Evolutionary conservation across 2,797 vertebrate genomes (phyloP).

Genomic region (Sitta carolinensis): DNA sequence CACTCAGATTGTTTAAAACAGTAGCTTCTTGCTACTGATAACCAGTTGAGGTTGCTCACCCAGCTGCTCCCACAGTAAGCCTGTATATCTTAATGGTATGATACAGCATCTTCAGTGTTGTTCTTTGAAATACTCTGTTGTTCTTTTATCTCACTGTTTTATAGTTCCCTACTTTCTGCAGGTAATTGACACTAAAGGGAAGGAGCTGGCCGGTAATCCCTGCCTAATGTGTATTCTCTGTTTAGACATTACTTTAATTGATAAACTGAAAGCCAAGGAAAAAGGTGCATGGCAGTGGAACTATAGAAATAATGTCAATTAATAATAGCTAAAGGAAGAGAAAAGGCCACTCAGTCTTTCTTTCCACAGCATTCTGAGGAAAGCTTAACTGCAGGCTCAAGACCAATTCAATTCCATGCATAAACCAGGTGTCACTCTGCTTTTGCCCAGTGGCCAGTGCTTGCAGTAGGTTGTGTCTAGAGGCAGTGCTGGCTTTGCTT

Average conservation of each 20-base stretch:
- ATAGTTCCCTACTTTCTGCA: background rate
- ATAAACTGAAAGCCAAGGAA: background rate
- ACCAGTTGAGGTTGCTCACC: background rate
- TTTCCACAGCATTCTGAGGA: background rate
- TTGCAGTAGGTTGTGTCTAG: background rate
- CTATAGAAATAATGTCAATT: background rate
- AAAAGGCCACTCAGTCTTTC: background rate
- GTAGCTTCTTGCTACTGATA: background rate
- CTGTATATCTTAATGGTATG: background rate
- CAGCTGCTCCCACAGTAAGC: background rate
- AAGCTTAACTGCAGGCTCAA: background rate
- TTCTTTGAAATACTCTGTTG: background rate
- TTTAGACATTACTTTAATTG: background rate
- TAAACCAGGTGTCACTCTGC: background rate
- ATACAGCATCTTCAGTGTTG: background rate
- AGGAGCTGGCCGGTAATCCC: background rate
- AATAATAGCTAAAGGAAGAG: background rate
- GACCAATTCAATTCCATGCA: background rate
- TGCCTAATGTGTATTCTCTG: background rate
- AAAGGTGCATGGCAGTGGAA: background rate
- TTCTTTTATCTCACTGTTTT: background rate
- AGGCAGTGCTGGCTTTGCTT: background rate
- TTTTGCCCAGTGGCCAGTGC: background rate
- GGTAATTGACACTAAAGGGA: background rate
- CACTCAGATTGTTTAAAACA: background rate